A percentile compares a stretch with the other conserved stretches of the same genome.
Conservation (phyloP, 2,797 vertebrate species). For the Catharus ustulatus region DNA sequence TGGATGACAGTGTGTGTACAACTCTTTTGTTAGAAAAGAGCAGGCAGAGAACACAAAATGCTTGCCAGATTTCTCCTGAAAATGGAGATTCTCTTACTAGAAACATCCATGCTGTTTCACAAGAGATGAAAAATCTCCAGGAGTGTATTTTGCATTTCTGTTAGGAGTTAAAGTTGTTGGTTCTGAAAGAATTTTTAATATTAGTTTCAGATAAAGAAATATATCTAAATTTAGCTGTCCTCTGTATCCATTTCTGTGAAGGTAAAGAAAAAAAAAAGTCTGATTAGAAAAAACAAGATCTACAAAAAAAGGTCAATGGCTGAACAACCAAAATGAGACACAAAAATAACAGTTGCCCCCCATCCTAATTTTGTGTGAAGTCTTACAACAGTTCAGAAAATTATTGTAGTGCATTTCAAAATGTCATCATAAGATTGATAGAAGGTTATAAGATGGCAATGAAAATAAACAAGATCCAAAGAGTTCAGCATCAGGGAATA, state of each 20-base stretch:
- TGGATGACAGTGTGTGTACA: background rate
- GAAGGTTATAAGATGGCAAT: background rate
- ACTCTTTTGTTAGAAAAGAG: background rate
- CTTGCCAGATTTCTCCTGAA: background rate
- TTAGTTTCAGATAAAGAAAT: background rate
- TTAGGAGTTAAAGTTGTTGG: background rate
- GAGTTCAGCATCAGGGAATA: background rate
- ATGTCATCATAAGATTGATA: background rate
- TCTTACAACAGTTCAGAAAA: background rate
- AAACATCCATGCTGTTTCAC: background rate
- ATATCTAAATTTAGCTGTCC: background rate
- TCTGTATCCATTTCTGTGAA: background rate
- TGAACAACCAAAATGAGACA: background rate
- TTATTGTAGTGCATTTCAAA: conserved; percentile 2
- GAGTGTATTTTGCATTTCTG: background rate
- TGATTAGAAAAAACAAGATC: background rate
- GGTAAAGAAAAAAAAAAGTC: background rate
- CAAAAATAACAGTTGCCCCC: background rate
- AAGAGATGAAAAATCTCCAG: background rate
- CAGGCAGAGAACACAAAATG: background rate
- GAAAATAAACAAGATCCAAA: conserved; percentile 39
- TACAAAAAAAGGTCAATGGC: background rate
- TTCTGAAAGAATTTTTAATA: background rate
- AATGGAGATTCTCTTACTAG: background rate
- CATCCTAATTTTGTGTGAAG: background rate